Evolutionary conservation across 2,888 invertebrate genomes (phyloP).

Genomic region (Pachliopta kotzebuea): DNA sequence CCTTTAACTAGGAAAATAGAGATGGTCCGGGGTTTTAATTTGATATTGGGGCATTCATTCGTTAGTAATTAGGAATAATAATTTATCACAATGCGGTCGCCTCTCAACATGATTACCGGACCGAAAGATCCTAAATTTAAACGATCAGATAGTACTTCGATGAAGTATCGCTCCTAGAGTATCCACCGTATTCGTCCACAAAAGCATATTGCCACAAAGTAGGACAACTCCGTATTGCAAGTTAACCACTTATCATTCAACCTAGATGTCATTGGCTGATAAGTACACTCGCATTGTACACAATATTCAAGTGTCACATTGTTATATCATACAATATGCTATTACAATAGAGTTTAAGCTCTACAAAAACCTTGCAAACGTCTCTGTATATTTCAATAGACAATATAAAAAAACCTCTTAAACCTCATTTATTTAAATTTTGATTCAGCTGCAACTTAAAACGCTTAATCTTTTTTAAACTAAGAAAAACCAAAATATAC

Average conservation of each 20-base stretch:
- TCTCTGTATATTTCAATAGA: slow-evolving; percentile 19
- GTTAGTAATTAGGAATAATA: background rate
- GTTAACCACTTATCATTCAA: slow-evolving; percentile 33
- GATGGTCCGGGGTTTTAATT: too few species aligned
- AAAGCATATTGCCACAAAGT: slow-evolving; percentile 11
- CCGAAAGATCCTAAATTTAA: too few species aligned
- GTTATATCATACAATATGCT: slow-evolving; percentile 50
- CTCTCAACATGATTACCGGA: background rate
- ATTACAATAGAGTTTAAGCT: slow-evolving; percentile 35
- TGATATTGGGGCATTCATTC: too few species aligned
- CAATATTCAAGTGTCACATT: slow-evolving; percentile 51
- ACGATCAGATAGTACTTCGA: background rate
- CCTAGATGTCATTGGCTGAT: slow-evolving; percentile 41
- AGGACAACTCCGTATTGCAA: slow-evolving; percentile 18
- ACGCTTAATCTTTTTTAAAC: too few species aligned
- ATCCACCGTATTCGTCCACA: background rate
- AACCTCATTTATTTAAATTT: background rate
- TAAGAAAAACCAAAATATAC: background rate
- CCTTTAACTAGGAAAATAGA: too few species aligned
- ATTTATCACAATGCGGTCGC: background rate
- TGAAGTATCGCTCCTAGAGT: background rate
- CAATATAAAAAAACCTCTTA: background rate
- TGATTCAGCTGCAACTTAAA: background rate
- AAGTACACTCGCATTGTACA: slow-evolving; percentile 32
- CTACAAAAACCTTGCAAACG: slow-evolving; percentile 28